Evolutionary conservation across 2,113 vertebrate species (phyloP).

Genomic region (Pseudois nayaur): DNA sequence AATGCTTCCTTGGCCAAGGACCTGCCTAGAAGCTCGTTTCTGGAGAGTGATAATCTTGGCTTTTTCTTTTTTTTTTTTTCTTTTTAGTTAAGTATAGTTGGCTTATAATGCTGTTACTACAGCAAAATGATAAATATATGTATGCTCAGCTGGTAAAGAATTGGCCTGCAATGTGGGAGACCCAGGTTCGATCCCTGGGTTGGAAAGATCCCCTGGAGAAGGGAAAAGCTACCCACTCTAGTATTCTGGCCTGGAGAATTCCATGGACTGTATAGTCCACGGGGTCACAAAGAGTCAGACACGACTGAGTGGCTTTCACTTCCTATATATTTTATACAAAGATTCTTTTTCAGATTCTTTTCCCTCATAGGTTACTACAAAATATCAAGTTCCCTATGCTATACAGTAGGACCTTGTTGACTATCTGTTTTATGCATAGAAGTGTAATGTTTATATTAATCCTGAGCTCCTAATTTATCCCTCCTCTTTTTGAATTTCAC

Average conservation of each 20-base stretch:
- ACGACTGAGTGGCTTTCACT: neutral
- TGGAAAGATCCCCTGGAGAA: neutral
- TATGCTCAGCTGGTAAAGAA: neutral
- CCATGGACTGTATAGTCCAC: neutral
- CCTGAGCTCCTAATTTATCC: neutral
- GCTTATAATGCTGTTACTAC: neutral
- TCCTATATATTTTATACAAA: neutral
- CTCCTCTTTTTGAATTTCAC: neutral
- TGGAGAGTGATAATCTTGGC: neutral
- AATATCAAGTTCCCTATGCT: neutral
- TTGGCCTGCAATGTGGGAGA: neutral
- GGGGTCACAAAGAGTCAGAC: neutral
- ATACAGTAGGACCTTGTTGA: neutral
- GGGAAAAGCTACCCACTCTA: neutral
- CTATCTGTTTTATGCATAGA: neutral
- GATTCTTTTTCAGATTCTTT: neutral
- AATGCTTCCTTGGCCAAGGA: neutral
- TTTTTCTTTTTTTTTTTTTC: neutral
- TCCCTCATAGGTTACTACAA: neutral
- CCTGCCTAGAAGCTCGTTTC: neutral
- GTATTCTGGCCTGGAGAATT: neutral
- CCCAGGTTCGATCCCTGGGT: neutral
- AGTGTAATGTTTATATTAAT: neutral
- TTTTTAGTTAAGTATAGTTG: neutral
- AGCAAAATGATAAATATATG: neutral